phyloP scores from a whole-genome alignment of 2,888 invertebrate genomes.

The Scelioninae gen. 2 region DNA sequence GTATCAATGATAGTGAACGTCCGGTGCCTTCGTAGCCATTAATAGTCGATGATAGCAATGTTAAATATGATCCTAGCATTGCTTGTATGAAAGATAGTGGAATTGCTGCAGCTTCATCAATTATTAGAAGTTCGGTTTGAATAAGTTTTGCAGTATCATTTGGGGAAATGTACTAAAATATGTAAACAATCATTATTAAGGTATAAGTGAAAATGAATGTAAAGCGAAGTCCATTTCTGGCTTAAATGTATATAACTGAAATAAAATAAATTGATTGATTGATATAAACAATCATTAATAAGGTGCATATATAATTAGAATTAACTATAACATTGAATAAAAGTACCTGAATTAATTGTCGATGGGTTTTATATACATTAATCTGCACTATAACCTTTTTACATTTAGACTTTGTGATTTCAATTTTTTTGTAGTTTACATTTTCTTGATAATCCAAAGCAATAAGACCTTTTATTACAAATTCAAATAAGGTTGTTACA shows the following conservation, averaged over 20 bases:
- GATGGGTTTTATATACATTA: constrained; percentile 91
- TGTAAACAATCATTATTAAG: too few species aligned
- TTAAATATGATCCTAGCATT: constrained; percentile 92
- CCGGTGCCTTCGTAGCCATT: constrained; percentile 99
- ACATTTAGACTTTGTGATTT: constrained; percentile 96
- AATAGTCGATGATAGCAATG: constrained; percentile 97
- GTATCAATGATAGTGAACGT: constrained; percentile 93
- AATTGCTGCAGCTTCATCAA: constrained; percentile 99
- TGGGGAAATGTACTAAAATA: constrained; percentile 93
- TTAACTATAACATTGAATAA: constrained; percentile 77
- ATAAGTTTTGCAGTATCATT: constrained; percentile 88
- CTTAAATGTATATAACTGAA: too few species aligned
- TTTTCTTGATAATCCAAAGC: constrained; percentile 96
- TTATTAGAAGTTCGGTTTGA: constrained; percentile 95
- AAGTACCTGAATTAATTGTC: constrained; percentile 95
- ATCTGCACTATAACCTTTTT: constrained; percentile 97
- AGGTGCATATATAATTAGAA: too few species aligned
- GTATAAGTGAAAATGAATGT: too few species aligned
- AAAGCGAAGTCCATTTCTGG: too few species aligned
- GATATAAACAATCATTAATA: too few species aligned
- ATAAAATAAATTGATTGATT: too few species aligned
- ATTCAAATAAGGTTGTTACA: constrained; percentile 97
- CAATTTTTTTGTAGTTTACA: constrained; percentile 94
- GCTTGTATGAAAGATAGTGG: constrained; percentile 94
- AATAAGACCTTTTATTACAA: constrained; percentile 96